A percentile compares a stretch with the other conserved stretches of the same genome.
Conservation (phyloP, 2,113 vertebrate genomes). For the Aspiorhynchus laticeps region DNA sequence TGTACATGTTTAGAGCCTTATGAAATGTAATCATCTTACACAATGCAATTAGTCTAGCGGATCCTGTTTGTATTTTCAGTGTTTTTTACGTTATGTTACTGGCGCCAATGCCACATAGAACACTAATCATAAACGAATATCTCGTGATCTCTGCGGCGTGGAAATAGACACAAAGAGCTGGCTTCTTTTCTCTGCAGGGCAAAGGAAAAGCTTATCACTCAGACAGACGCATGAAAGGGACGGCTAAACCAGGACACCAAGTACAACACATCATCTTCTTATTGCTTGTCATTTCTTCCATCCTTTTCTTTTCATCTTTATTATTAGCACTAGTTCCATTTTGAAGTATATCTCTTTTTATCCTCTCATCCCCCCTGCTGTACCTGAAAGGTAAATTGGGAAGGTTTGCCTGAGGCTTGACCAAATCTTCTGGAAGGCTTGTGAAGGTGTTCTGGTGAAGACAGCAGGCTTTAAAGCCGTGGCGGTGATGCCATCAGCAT, state of each 20-base stretch:
- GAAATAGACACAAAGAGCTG: conserved; percentile 48
- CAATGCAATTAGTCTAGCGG: conserved; percentile 3
- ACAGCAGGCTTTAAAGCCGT: neutral
- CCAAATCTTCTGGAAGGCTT: conserved; percentile 9
- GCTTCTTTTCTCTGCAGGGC: conserved; percentile 24
- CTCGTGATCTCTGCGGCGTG: conserved; percentile 28
- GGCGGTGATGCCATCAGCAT: neutral
- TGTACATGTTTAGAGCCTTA: neutral
- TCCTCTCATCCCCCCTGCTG: conserved; percentile 29
- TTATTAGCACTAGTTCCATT: conserved; percentile 36
- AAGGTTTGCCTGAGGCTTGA: neutral
- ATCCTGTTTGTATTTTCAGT: conserved; percentile 38
- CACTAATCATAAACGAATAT: conserved; percentile 51
- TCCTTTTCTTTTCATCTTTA: conserved; percentile 37
- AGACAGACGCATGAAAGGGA: conserved; percentile 21
- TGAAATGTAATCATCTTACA: neutral
- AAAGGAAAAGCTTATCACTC: conserved; percentile 38
- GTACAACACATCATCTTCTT: conserved; percentile 28
- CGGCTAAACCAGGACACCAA: conserved; percentile 30
- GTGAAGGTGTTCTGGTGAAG: neutral
- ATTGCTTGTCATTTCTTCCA: conserved; percentile 36
- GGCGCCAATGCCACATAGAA: conserved; percentile 9
- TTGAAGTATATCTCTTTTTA: conserved; percentile 41
- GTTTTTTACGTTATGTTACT: conserved; percentile 27
- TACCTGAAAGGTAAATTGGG: conserved; percentile 27